A percentile compares a stretch with the other conserved stretches of the same genome.
Evolutionary conservation across 2,113 vertebrate genomes (phyloP).

Genomic region (Tautogolabrus adspersus): DNA sequence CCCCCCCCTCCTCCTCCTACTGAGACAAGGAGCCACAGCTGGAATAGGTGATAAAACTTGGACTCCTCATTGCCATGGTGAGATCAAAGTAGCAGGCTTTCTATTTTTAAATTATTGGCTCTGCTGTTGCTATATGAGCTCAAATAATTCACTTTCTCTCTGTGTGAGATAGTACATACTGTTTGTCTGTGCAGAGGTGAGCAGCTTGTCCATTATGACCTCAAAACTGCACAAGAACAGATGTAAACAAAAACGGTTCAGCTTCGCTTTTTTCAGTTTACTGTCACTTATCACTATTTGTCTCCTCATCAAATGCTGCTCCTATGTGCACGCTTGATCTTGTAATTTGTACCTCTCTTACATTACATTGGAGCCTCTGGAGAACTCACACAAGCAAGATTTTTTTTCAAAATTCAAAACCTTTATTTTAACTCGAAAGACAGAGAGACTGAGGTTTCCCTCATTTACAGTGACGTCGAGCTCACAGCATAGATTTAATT

Average conservation of each 20-base stretch:
- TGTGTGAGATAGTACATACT: background rate
- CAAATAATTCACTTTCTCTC: background rate
- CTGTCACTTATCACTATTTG: background rate
- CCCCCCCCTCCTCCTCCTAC: background rate
- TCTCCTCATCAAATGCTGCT: too few species aligned
- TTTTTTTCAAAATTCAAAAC: too few species aligned
- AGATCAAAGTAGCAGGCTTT: constrained; percentile 63
- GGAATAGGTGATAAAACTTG: constrained; percentile 63
- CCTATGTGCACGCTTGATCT: background rate
- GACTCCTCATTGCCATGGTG: constrained; percentile 49
- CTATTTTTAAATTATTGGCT: constrained; percentile 58
- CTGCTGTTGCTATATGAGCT: constrained; percentile 20
- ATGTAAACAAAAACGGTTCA: background rate
- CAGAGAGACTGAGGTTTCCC: too few species aligned
- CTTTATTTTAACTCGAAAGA: too few species aligned
- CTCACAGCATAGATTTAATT: background rate
- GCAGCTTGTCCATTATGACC: background rate
- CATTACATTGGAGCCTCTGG: constrained; percentile 5
- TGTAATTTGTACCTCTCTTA: background rate
- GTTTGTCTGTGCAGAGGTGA: background rate
- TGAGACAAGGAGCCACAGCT: constrained; percentile 54
- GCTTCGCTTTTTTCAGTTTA: background rate
- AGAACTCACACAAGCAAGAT: background rate
- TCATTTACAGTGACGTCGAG: too few species aligned
- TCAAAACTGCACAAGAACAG: background rate